These are phyloP conservation scores for Periparus ater DNA, from an alignment of 2,797 vertebrate species.

Conservation along the genomic window DNA sequence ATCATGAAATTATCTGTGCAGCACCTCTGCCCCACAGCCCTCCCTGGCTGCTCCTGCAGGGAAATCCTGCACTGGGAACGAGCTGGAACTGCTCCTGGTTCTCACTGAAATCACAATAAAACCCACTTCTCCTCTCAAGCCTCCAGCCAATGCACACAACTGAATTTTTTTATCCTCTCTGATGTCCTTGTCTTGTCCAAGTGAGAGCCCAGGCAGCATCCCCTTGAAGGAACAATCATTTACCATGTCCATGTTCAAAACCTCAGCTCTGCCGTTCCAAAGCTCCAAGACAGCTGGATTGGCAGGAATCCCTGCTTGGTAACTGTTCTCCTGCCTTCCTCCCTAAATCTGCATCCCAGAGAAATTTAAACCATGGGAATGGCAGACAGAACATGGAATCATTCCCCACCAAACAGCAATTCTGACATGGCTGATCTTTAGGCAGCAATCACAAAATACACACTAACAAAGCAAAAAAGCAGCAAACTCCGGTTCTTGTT, in stretches of 20 bases:
- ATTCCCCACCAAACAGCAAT: not conserved
- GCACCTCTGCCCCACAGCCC: not conserved
- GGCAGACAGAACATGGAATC: not conserved
- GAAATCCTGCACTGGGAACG: not conserved
- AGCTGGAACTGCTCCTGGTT: not conserved
- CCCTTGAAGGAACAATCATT: not conserved
- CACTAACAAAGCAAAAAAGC: not conserved
- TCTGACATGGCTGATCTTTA: not conserved
- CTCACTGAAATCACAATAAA: not conserved
- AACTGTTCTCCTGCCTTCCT: not conserved
- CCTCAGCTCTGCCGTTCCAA: not conserved
- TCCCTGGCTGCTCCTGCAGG: not conserved
- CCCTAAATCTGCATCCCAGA: not conserved
- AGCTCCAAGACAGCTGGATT: not conserved
- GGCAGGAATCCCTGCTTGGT: not conserved
- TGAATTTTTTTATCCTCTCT: not conserved
- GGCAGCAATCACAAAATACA: not conserved
- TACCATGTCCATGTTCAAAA: not conserved
- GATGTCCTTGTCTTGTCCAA: not conserved
- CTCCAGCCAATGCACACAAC: not conserved
- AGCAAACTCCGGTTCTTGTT: not conserved
- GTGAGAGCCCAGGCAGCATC: not conserved
- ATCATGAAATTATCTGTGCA: rapidly evolving
- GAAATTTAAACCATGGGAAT: not conserved
- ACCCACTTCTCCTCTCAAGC: not conserved